Base-by-base conservation (phyloP, 2,113 vertebrate species). In the Crotalus helleri region DNA sequence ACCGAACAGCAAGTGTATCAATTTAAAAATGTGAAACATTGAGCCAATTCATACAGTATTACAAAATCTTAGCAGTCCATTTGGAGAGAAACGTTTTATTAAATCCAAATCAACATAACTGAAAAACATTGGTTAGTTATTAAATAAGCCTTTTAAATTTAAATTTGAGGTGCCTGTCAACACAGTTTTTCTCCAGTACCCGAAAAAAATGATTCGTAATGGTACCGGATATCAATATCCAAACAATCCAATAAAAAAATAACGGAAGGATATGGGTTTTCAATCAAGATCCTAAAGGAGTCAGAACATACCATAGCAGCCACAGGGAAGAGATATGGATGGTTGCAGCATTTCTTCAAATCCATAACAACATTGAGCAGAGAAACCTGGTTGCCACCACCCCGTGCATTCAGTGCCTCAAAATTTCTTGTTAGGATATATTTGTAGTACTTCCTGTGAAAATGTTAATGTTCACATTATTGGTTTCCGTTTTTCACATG, bases 281-380 rank as follows among this genome's bases (percentile, higher is more conserved):
- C 3, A 0, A 24, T 90, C 90, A 17, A 91, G 26, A 88, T n/a
- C 21, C 85, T 1, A 3, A 21, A 61, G 49, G 39, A 46, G 13
- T 59, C 13, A 89, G 3, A 51, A 94, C 97, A 0, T 98, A 99
- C 99, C 96, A 98, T 99, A 44, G 99, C 99, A 86, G 99, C 99
- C 90, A 99, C 98, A 7, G 99, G 99, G 93, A 99, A 99, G 96
- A 99, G 99, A 97, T 99, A 99, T 8, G 99, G 99, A 95, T 99
- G 99, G 95, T 99, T 99, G 97, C 99, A 99, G 97, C 99, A 99
- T 96, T 99, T 99, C 97, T 99, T 99, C 90, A 99, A 98, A 97
- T 99, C 99, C 99, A 99, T 99, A 95, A 99, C 99, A 95, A 99
- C 99, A 11, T 99, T 99, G 51, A 99, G 98, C 93, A 99, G 96